Percentiles rank a stretch among this genome's conserved stretches.
Conservation (phyloP, 2,888 invertebrate species). For the Drosophila niveifrons region DNA sequence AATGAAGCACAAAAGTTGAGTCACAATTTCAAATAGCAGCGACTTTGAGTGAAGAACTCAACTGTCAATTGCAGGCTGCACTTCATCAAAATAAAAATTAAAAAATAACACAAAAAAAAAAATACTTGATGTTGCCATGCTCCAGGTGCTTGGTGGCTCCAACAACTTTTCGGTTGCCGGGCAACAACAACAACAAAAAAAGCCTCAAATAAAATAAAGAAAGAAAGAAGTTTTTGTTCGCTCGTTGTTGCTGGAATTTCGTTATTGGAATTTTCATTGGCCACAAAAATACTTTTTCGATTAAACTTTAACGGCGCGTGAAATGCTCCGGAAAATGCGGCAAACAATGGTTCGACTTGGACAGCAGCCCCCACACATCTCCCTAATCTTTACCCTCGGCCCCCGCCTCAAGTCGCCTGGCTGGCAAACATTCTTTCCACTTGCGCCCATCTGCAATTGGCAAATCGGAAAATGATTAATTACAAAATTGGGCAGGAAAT, state of each 20-base stretch:
- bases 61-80: constrained; percentile 63
- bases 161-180: constrained; percentile 17
- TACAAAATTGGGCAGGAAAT: constrained; percentile 51
- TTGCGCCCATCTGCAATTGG: constrained; percentile 28
- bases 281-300: constrained; percentile 78
- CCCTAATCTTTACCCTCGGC: not conserved
- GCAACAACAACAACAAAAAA: constrained; percentile 1
- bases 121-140: not conserved
- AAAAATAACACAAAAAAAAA: too few relatives aligned
- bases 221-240: constrained; percentile 49
- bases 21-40: constrained; percentile 30
- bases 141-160: not conserved
- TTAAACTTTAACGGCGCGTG: constrained; percentile 79
- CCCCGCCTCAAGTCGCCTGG: not conserved
- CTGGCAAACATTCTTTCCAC: not conserved
- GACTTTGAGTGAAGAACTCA: not conserved
- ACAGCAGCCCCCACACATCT: not conserved
- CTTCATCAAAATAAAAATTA: constrained; percentile 34
- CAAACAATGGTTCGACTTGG: constrained; percentile 10
- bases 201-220: not conserved
- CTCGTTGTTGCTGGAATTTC: constrained; percentile 56
- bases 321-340: constrained; percentile 54
- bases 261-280: constrained; percentile 79
- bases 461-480: constrained; percentile 78
- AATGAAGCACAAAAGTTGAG: constrained; percentile 53